Evolutionary conservation across 1,140 invertebrate genomes (phyloP).

Genomic region (Bombyx mandarina): DNA sequence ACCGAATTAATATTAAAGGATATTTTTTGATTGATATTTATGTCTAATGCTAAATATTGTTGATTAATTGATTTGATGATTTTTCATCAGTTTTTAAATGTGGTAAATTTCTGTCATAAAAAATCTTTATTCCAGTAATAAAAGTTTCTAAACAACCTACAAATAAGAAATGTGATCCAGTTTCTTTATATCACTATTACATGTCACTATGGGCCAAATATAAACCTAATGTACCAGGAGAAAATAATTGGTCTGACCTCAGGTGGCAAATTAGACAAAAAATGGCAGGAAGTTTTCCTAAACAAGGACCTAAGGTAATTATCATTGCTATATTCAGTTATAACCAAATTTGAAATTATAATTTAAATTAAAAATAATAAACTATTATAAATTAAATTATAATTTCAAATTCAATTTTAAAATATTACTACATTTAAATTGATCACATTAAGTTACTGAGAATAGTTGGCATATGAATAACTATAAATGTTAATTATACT

Average conservation of each 20-base stretch:
- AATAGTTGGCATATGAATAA: no score
- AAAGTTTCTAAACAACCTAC: constrained; percentile 45
- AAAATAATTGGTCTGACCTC: constrained; percentile 73
- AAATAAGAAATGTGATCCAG: constrained; percentile 77
- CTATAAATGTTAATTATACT: no score
- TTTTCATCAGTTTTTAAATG: background rate
- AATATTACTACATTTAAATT: no score
- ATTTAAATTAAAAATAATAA: no score
- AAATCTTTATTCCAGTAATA: constrained; percentile 54
- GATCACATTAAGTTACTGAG: no score
- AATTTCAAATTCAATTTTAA: no score
- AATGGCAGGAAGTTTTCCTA: constrained; percentile 41
- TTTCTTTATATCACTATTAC: constrained; percentile 82
- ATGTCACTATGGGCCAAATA: constrained; percentile 80
- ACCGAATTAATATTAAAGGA: no score
- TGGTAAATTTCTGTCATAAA: background rate
- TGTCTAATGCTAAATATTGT: no score
- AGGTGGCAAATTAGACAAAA: constrained; percentile 72
- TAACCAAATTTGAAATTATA: no score
- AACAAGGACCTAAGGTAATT: constrained; percentile 26
- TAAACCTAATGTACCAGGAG: constrained; percentile 77
- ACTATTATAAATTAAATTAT: no score
- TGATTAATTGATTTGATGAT: background rate
- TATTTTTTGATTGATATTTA: no score
- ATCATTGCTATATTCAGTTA: background rate